Evolutionary conservation across 1,140 invertebrate species (phyloP), one percentile per base, ranked within the genome.

Genomic region (Drosophila prosaltans): DNA sequence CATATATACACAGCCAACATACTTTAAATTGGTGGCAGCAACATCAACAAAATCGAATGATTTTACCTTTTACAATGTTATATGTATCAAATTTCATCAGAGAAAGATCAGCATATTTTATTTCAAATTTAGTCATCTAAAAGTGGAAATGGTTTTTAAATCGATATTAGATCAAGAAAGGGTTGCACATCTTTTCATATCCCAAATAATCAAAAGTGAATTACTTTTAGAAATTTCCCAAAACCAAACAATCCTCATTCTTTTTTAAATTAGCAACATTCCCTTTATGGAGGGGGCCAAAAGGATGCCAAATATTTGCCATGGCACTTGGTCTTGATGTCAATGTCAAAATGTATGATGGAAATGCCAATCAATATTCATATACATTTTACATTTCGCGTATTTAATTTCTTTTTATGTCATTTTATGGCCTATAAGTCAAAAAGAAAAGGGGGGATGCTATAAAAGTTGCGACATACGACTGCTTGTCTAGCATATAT

Each of bases 381-480:
- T 80, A 83, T 74, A 80, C 79, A 68, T 80, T 83, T 88, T 67
- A 61, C 64, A 81, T 86, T 86, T 81, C 67, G 72, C 70, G 85
- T 80, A 86, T 86, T 83, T 86, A 86, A 80, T 86, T 88, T 86
- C 72, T 67, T 83, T 88, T 88, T 80, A 85, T 85, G 82, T 69
- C 69, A 82, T 86, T 86, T 88, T 88, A 88, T 86, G 65, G 67
- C 62, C 76, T 70, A 86, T 83, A 86, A 86, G 83, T 86, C 83
- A 86, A 88, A 86, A 82, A 68, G 62, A 24, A 48, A 24, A 6
- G 21, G 45, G 2, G 16, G 45, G 8, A 16, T 68, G 72, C 75
- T 74, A 86, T 86, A 82, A 86, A 85, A 72, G 48, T 36, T 48
- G 21, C 63, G 67, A 64, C 58, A 48, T 24, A 60, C 26, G 30